These are phyloP conservation scores for Dioctria rufipes DNA, from an alignment of 2,888 invertebrate genomes.

Conservation along the genomic window DNA sequence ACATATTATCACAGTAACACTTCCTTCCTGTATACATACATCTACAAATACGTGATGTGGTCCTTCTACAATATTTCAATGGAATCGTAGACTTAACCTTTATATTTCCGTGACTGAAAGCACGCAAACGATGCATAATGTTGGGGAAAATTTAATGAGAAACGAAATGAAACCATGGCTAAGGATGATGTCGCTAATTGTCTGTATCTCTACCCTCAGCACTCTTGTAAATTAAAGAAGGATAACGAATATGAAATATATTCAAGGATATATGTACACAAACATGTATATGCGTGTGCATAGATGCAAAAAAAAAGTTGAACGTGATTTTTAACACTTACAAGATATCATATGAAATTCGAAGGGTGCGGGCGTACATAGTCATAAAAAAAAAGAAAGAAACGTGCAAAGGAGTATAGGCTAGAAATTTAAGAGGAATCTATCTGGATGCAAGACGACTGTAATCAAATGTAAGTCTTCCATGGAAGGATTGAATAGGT, in stretches of 20 bases:
- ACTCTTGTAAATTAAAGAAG: conserved; percentile 39
- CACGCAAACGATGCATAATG: conserved; percentile 30
- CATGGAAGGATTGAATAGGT: too few relatives aligned
- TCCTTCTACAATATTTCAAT: too few relatives aligned
- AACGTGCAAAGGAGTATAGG: too few relatives aligned
- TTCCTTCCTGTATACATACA: too few relatives aligned
- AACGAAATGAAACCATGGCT: not conserved
- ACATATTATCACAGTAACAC: too few relatives aligned
- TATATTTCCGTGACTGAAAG: not conserved
- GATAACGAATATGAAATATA: conserved; percentile 13
- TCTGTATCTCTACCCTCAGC: conserved; percentile 24
- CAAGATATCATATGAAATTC: not conserved
- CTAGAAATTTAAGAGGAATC: not conserved
- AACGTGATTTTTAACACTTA: conserved; percentile 47
- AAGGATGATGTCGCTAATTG: conserved; percentile 48
- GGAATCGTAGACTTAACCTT: too few relatives aligned
- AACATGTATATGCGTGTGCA: not conserved
- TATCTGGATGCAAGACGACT: not conserved
- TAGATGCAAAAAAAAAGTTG: not conserved
- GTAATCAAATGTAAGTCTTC: too few relatives aligned
- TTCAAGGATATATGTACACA: not conserved
- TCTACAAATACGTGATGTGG: too few relatives aligned
- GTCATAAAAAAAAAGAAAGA: too few relatives aligned
- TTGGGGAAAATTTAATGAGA: conserved; percentile 35
- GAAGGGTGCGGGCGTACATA: not conserved